phyloP scores from a whole-genome alignment of 2,113 vertebrate genomes.

The Tetrao urogallus region DNA sequence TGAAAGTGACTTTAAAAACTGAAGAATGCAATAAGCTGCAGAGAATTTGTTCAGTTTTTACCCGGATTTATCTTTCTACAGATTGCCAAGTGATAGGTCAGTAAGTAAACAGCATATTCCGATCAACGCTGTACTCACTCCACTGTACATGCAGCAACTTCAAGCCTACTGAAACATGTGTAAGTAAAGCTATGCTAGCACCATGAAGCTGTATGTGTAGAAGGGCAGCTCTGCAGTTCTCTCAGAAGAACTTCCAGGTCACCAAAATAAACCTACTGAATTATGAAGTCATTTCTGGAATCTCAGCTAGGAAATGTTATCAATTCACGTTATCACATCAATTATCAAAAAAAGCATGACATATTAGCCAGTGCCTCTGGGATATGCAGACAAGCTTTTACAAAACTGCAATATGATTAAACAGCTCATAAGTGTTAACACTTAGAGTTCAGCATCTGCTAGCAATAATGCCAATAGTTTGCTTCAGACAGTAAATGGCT shows the following conservation, averaged over 20 bases:
- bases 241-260: not conserved
- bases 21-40: accelerated
- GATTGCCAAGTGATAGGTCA: not conserved
- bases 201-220: not conserved
- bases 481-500: conserved; percentile 40
- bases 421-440: too few relatives aligned
- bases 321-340: not conserved
- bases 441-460: conserved; percentile 51
- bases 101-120: not conserved
- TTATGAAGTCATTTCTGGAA: not conserved
- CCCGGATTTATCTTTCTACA: not conserved
- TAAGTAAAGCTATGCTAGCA: not conserved
- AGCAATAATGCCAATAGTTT: conserved; percentile 46
- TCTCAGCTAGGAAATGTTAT: not conserved
- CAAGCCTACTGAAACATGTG: not conserved
- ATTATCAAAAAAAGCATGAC: not conserved
- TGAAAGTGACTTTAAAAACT: not conserved
- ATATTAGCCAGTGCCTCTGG: conserved; percentile 22
- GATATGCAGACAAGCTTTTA: conserved; percentile 15
- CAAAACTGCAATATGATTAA: conserved; percentile 53
- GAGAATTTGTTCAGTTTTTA: not conserved
- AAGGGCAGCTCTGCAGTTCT: not conserved
- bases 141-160: not conserved
- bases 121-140: not conserved
- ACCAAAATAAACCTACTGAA: not conserved